Conservation (phyloP, 37 sponge, comb jelly and placozoan genomes). For the Beroe ovata region DNA sequence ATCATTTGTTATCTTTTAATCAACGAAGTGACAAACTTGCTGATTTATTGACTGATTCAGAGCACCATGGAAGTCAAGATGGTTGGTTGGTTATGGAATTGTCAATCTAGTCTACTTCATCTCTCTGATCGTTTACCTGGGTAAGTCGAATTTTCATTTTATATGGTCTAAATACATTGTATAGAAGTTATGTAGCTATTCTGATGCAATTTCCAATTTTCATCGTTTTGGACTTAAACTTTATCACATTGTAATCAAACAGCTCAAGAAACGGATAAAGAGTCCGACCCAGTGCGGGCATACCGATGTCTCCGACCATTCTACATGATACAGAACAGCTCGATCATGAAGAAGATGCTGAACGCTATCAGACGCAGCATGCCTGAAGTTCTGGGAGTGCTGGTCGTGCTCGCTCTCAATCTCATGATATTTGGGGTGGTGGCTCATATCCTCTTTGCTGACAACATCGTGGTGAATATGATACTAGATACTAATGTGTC, state of each 20-base stretch:
- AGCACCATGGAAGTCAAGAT: constrained; percentile 4
- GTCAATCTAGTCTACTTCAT: constrained; percentile 32
- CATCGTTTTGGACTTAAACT: too few species aligned
- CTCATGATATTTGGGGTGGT: constrained; percentile 18
- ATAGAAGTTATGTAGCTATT: too few species aligned
- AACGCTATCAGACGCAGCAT: constrained; percentile 18
- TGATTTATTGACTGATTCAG: background rate
- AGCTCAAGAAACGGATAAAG: background rate
- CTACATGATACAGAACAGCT: constrained; percentile 83
- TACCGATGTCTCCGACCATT: constrained; percentile 82
- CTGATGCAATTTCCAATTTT: too few species aligned
- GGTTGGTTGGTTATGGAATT: constrained; percentile 33
- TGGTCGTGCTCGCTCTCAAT: constrained; percentile 58
- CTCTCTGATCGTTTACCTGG: background rate
- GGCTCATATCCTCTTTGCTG: constrained; percentile 33
- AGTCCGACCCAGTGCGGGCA: background rate
- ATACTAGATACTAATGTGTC: too few species aligned
- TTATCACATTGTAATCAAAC: too few species aligned
- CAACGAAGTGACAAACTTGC: too few species aligned
- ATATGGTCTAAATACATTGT: background rate
- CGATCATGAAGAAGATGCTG: constrained; percentile 93
- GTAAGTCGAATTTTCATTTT: background rate
- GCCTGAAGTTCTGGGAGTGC: constrained; percentile 53
- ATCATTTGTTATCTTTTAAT: too few species aligned
- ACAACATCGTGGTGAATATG: constrained; percentile 16